Base-by-base conservation (phyloP, 2,888 invertebrate genomes). In the Noctua comes region DNA sequence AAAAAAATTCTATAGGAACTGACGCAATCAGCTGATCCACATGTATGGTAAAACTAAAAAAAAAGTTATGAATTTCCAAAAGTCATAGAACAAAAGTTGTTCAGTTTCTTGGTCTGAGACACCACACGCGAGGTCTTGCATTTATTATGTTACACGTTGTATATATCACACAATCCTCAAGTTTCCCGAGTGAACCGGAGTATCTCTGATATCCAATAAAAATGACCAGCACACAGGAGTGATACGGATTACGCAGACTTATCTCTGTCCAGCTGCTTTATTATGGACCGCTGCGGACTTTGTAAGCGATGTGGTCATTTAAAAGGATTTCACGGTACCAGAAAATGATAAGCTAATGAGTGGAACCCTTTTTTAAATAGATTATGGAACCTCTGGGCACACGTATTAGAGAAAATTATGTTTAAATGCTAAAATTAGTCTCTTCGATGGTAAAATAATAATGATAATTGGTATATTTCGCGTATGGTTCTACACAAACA, bases 251-350 rank as follows among this genome's bases (percentile, higher is more conserved):
- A 59, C 59, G 7, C 27, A 27, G 59, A 27, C 27, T 59, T 59
- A 59, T 59, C 59, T 59, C 7, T 59, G 27, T 27, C 27, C 59
- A 27, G 27, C 59, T 27, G 27, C 27, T 59, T 27, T 59, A 27
- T 57, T n/a, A 24, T 24, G 27, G 7, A 48, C 27, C 31, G 10
- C 8, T 31, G 31, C 13, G 16, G 21, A 16, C 4, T 69, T 31
- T 46, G 73, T 73, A 66, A 73, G n/a, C 18, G 46, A 73, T 46
- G 31, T 5, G 18, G 46, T 46, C 11, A 31, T 31, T 73, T 31
- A 24, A 31, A 73, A 66, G 8, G 7, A 13, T 31, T 66, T 31
- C 11, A 18, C 11, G 18, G 7, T 31, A 31, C 2, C 24, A 72
- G 5, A 27, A n/a, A 46, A 46, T 46, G 31, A 8, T 43, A 72